A percentile compares a stretch with the other conserved stretches of the same genome.
Conservation (phyloP, 2,113 vertebrate species). For the Pungitius pungitius region DNA sequence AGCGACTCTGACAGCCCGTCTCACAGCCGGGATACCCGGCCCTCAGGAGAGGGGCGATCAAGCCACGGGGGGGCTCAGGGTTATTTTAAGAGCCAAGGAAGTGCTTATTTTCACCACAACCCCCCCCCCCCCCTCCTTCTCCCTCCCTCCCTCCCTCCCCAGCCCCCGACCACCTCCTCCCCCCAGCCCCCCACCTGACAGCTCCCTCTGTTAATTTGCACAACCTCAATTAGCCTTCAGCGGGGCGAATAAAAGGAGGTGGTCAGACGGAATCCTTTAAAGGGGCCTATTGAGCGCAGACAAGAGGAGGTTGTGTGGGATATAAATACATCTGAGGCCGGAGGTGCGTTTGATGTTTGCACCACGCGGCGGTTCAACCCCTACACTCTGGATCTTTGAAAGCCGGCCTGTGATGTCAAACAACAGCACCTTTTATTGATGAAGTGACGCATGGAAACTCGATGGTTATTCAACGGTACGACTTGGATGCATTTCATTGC, state of each 20-base stretch:
- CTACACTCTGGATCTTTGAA: slow-evolving; percentile 54
- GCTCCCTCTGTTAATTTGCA: slow-evolving; percentile 67
- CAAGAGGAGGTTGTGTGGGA: slow-evolving; percentile 20
- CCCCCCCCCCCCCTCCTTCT: neutral
- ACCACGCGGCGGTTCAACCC: slow-evolving; percentile 34
- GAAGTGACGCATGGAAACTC: neutral
- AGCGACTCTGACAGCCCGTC: slow-evolving; percentile 50
- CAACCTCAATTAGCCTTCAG: slow-evolving; percentile 68
- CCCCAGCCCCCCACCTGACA: slow-evolving; percentile 45
- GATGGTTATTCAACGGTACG: neutral
- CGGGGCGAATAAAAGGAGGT: slow-evolving; percentile 57
- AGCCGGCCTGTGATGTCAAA: slow-evolving; percentile 61
- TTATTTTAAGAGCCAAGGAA: slow-evolving; percentile 66
- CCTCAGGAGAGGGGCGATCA: slow-evolving; percentile 53
- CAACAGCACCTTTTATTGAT: slow-evolving; percentile 22
- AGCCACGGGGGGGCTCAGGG: slow-evolving; percentile 49
- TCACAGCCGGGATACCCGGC: slow-evolving; percentile 66
- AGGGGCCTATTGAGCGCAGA: slow-evolving; percentile 52
- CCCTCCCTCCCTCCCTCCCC: neutral
- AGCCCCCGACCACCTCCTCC: neutral
- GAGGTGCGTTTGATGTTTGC: slow-evolving; percentile 59
- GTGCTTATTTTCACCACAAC: slow-evolving; percentile 39
- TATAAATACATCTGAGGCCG: slow-evolving; percentile 68
- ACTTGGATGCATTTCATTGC: neutral
- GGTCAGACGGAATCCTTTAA: slow-evolving; percentile 58